Base-by-base conservation (phyloP, 1,140 invertebrate species). In the Cylas formicarius region DNA sequence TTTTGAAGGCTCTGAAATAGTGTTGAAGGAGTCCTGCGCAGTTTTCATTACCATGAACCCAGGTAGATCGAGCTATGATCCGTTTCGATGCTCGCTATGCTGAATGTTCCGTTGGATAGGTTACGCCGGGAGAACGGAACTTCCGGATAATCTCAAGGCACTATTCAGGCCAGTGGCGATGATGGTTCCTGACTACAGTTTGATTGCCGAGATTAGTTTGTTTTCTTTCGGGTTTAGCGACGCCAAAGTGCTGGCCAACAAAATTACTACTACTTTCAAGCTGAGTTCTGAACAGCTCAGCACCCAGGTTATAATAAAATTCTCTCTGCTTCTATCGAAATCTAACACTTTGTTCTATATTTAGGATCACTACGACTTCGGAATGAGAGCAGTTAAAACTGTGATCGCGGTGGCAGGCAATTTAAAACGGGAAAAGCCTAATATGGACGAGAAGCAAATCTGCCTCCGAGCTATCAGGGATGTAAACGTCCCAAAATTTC, bases 21-120 rank as follows among this genome's bases (percentile, higher is more conserved):
- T 52, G 7, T 53, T 84, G 37, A 78, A 81, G 54, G 62, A 73
- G 3, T 77, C 78, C 1, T 81, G 79, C 55, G 77, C 78, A 2
- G 76, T 80, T 3, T 83, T 82, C 52, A 82, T 85, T 34, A 85
- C 82, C 2, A 84, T 84, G 80, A 84, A 83, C 67, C 81, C 81
- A 4, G 74, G 44, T 46, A 35, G 11, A 4, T 2, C 5, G 9
- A 3, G 11, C 9, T 27, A 7, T 6, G 14, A n/a, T 10, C 10
- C 7, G 18, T 35, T 35, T 20, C 18, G 29, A 31, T n/a, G 18
- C 18, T 13, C 29, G 6, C 11, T 6, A 5, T 31, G 29, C 18
- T 6, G 29, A 6, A 31, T n/a, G 6, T 31, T 31, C 29, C n/a
- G 8, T 35, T 35, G 14, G 14, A 8, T 13, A 46, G 44, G 80